Evolutionary conservation across 1,140 invertebrate genomes (phyloP).

Genomic region (Papilio glaucus): DNA sequence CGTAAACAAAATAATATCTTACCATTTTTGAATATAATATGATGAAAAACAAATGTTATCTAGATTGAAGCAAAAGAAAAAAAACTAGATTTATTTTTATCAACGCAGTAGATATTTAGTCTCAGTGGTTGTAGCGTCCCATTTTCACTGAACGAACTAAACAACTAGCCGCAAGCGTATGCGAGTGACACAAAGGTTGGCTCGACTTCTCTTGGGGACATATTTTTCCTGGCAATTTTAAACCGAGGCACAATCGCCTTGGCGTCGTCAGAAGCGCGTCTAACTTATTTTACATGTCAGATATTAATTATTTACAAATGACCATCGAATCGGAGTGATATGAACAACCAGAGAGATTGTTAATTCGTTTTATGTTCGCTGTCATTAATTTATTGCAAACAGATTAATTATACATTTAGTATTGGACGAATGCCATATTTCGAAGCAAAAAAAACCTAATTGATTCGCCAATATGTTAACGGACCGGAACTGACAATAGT

Average conservation of each 20-base stretch:
- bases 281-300: conserved; percentile 30
- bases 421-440: conserved; percentile 56
- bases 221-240: conserved; percentile 40
- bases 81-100: not conserved
- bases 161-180: conserved; percentile 64
- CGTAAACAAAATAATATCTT: conserved; percentile 2
- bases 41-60: not conserved
- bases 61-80: not conserved
- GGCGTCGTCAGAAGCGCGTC: conserved; percentile 20
- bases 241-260: conserved; percentile 27
- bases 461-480: conserved; percentile 31
- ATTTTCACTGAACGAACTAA: conserved; percentile 69
- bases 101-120: not conserved
- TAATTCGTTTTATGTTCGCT: conserved; percentile 27
- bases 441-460: conserved; percentile 32
- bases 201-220: conserved; percentile 55
- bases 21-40: conserved; percentile 23
- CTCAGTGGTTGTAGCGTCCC: conserved; percentile 43
- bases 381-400: conserved; percentile 57
- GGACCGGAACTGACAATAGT: conserved; percentile 28
- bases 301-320: conserved; percentile 35
- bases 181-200: conserved; percentile 70
- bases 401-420: conserved; percentile 51
- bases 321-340: conserved; percentile 36
- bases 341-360: conserved; percentile 25